Base-by-base conservation (phyloP, 1,140 invertebrate genomes). In the Eupeodes corollae region DNA sequence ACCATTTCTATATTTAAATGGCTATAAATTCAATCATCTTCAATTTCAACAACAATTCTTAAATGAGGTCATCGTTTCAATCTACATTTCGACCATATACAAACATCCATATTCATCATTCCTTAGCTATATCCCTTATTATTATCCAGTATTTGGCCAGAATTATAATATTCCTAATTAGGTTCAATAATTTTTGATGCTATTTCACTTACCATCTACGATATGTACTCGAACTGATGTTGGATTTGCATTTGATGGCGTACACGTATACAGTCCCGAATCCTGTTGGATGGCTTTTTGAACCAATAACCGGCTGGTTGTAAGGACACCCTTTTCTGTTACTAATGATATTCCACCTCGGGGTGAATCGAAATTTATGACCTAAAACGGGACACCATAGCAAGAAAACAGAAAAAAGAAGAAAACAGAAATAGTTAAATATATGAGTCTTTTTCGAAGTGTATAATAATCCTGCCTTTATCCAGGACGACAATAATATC, bases 341-440 rank as follows among this genome's bases (percentile, higher is more conserved):
- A 88, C 79, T 51, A 88, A 70, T 51, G 81, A 85, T 66, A 86
- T 86, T 14, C 81, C 81, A 32, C 80, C 83, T 43, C 83, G 73
- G 16, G 83, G 82, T 48, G 83, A 85, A 70, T 86, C 83, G 61
- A 85, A 86, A 71, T 85, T 86, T 70, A 86, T 84, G 52, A 78
- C 74, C 79, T 82, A 65, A 52, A 56, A 59, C 54, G 52, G 51
- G n/a, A 31, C 13, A 35, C n/a, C 9, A n/a, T 16, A 41, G 39
- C 39, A 41, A 41, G 16, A 40, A 53, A 12, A 46, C 31, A 46
- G 19, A 19, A 19, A 42, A 31, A 38, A 44, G 11, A 38, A 40
- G 15, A 16, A n/a, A 41, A 16, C 5, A 41, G 12, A 41, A 16
- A 18, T 32, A 26, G 21, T 26, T 5, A 26, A 26, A 26, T 26